Evolutionary conservation across 2,888 invertebrate species (phyloP).

Genomic region (Chloroclystis v-ata): DNA sequence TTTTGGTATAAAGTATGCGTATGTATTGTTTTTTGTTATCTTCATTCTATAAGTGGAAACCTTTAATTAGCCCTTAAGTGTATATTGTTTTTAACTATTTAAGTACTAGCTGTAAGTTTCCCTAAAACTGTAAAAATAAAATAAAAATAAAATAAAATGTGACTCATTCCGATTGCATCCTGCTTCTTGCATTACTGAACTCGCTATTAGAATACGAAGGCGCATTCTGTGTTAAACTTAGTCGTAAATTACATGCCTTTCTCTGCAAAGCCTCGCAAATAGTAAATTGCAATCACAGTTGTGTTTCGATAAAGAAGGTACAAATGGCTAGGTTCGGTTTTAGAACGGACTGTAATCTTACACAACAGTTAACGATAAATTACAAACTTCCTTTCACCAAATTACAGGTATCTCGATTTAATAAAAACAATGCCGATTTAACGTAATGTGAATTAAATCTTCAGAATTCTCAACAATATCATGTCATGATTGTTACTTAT

Average conservation of each 20-base stretch:
- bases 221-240: not conserved
- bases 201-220: not conserved
- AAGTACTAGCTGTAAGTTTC: too few relatives aligned
- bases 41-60: too few relatives aligned
- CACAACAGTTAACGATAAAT: constrained; percentile 50
- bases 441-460: constrained; percentile 9
- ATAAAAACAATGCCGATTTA: constrained; percentile 18
- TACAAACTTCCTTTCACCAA: constrained; percentile 52
- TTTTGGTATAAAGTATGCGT: too few relatives aligned
- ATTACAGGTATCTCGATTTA: constrained; percentile 26
- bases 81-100: too few relatives aligned
- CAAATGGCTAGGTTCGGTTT: constrained; percentile 39
- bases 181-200: constrained; percentile 27
- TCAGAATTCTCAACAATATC: too few relatives aligned
- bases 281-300: constrained; percentile 51
- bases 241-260: constrained; percentile 39
- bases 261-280: constrained; percentile 41
- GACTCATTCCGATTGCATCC: constrained; percentile 44
- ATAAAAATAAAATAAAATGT: too few relatives aligned
- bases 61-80: too few relatives aligned
- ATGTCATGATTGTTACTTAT: too few relatives aligned
- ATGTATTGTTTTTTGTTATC: too few relatives aligned
- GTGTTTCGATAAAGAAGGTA: constrained; percentile 40
- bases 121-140: too few relatives aligned
- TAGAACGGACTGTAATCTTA: constrained; percentile 47